Evolutionary conservation across 2,113 vertebrate species (phyloP).

Genomic region (Ginglymostoma cirratum): DNA sequence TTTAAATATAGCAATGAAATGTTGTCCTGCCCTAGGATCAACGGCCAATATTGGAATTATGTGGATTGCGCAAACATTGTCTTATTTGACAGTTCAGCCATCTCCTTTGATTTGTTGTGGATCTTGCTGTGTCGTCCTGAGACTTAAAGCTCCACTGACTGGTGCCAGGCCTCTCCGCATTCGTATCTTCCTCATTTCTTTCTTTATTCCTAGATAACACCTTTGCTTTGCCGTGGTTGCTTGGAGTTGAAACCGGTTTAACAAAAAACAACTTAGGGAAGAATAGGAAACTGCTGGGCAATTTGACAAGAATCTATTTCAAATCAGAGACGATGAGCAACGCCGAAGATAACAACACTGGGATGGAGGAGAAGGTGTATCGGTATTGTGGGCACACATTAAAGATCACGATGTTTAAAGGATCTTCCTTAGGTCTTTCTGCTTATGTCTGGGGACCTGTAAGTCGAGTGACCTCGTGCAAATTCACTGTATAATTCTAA

Average conservation of each 20-base stretch:
- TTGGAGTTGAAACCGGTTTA: not conserved
- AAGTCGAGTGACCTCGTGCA: not conserved
- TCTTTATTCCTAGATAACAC: not conserved
- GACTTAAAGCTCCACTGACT: not conserved
- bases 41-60: not conserved
- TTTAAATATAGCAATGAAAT: not conserved
- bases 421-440: not conserved
- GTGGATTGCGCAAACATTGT: not conserved
- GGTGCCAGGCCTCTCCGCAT: not conserved
- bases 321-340: not conserved
- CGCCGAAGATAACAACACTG: too few species aligned
- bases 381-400: not conserved
- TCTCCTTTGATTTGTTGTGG: not conserved
- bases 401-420: not conserved
- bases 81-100: not conserved
- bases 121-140: not conserved
- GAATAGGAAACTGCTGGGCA: not conserved
- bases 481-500: not conserved
- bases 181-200: not conserved
- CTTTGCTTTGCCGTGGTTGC: not conserved
- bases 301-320: not conserved
- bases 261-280: not conserved
- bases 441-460: slow-evolving; percentile 25
- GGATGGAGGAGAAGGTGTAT: not conserved
- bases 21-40: not conserved